Conservation (phyloP, 2,888 invertebrate genomes). For the Andrena trimmerana region DNA sequence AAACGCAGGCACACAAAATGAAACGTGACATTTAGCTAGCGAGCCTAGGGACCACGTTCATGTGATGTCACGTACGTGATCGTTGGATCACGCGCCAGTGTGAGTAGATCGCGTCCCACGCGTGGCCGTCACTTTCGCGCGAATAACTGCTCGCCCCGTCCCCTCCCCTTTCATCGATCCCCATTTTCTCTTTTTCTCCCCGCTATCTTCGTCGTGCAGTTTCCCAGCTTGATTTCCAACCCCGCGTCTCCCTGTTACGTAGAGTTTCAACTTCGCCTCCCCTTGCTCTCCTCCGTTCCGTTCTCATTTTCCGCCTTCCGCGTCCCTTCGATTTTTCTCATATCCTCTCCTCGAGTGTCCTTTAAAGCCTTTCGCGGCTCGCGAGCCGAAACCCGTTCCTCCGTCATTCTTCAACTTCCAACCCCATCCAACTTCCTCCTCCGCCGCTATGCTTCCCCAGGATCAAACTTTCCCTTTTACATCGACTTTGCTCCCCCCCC, state of each 20-base stretch:
- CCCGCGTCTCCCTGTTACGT: background rate
- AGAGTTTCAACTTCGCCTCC: background rate
- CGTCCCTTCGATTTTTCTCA: too few relatives aligned
- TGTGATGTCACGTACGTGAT: conserved; percentile 20
- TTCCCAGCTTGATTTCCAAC: background rate
- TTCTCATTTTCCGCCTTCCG: background rate
- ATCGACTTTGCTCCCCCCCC: background rate
- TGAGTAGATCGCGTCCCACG: conserved; percentile 34
- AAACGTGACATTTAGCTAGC: conserved; percentile 51
- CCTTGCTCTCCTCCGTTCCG: background rate
- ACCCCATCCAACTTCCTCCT: background rate
- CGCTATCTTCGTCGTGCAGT: background rate
- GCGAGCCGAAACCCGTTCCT: too few relatives aligned
- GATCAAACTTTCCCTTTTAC: conserved; percentile 5
- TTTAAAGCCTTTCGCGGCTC: too few relatives aligned
- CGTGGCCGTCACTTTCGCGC: conserved; percentile 19
- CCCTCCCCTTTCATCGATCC: background rate
- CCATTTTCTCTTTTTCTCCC: background rate
- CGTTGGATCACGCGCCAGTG: background rate
- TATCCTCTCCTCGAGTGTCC: too few relatives aligned
- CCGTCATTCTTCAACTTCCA: background rate
- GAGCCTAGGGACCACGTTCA: conserved; percentile 13
- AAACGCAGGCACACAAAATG: conserved; percentile 15
- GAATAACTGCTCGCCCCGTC: conserved; percentile 11
- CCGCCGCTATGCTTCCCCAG: background rate